These are phyloP conservation scores for Octodon degus DNA, from an alignment of 2,113 vertebrate species.

Conservation along the genomic window DNA sequence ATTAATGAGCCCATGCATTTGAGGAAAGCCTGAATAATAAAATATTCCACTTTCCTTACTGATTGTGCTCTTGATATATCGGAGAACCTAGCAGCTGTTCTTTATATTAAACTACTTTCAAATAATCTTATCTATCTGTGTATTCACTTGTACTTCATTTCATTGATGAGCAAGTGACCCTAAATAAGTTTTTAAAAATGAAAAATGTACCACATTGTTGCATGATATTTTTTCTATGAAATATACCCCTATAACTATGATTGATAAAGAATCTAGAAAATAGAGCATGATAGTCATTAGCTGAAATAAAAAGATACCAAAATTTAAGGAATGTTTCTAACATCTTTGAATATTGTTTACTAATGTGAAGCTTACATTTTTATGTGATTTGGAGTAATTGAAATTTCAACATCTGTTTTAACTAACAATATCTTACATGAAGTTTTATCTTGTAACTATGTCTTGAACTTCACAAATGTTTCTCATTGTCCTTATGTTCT, in stretches of 20 bases:
- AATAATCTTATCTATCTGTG: not conserved
- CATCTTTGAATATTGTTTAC: not conserved
- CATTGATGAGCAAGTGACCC: not conserved
- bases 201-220: not conserved
- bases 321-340: not conserved
- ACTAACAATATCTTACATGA: not conserved
- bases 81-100: not conserved
- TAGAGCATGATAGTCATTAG: not conserved
- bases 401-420: not conserved
- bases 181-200: not conserved
- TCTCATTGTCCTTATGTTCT: not conserved
- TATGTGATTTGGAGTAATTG: not conserved
- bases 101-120: not conserved
- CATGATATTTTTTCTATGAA: not conserved
- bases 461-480: not conserved
- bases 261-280: not conserved
- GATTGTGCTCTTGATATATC: not conserved
- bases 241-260: not conserved
- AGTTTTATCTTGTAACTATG: not conserved
- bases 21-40: not conserved
- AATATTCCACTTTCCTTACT: not conserved
- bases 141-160: not conserved
- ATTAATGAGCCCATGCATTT: not conserved
- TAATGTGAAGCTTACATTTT: not conserved
- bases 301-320: not conserved